Base-by-base conservation (phyloP, 2,113 vertebrate species). In the Scopus umbretta region DNA sequence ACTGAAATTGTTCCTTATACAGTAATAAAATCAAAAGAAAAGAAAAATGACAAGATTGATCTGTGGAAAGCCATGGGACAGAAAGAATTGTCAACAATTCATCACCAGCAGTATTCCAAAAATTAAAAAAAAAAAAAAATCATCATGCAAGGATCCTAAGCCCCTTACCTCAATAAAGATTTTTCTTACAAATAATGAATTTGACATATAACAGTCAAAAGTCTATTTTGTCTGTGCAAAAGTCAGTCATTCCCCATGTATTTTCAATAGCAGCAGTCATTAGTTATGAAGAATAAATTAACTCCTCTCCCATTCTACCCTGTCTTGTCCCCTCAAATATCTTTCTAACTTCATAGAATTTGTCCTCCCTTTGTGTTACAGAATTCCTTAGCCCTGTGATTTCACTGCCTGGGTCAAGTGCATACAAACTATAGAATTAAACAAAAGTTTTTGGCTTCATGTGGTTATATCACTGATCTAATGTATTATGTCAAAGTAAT, bases 131-230 rank as follows among this genome's bases (percentile, higher is more conserved):
- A 47, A 68, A 71, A 70, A 74, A 53, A 80, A 56, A 66, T 63
- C 38, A 63, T 45, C 14, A 5, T 70, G 26, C 40, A 76, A 47
- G 42, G 27, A 88, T 61, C n/a, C 13, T 32, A 74, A 67, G 12
- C 80, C 61, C 20, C 63, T 94, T 72, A 91, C 38, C n/a, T 90
- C 55, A 72, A 22, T 61, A 50, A 65, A 91, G 71, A 59, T 56
- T 93, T 86, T 88, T 90, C 43, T 89, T 80, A 70, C 70, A 96
- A 94, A 84, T 95, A 86, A 95, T 80, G 36, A 81, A 87, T 88
- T 42, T 87, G 65, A 92, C 63, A 45, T 49, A 66, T 65, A 81
- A 70, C 27, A 92, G 62, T 26, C 65, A 89, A 96, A 61, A 88
- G 49, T 63, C 73, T 92, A 7, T 89, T 88, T 88, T 90, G 18